phyloP scores from a whole-genome alignment of 2,113 vertebrate species.

The Rhinoderma darwinii region DNA sequence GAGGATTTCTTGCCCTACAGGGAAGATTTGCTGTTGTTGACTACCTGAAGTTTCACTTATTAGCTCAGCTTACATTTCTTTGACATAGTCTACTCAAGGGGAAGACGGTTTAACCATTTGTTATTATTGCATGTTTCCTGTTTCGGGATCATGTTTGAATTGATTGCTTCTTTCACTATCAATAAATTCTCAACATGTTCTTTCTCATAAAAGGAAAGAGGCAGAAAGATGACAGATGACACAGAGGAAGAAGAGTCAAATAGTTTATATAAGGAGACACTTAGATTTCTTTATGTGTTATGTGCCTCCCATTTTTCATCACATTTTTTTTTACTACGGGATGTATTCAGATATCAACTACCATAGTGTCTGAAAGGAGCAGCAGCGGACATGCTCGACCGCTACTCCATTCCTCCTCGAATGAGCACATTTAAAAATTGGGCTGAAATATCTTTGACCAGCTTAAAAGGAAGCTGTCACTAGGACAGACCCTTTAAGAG shows the following conservation, averaged over 20 bases:
- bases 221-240: neutral
- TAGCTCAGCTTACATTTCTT: slow-evolving; percentile 33
- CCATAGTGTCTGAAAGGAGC: too few relatives aligned
- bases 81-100: slow-evolving; percentile 31
- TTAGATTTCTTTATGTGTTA: neutral
- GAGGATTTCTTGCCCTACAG: slow-evolving; percentile 41
- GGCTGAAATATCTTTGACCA: too few relatives aligned
- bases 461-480: too few relatives aligned
- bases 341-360: neutral
- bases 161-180: slow-evolving; percentile 35
- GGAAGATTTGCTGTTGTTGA: slow-evolving; percentile 23
- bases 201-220: slow-evolving; percentile 2
- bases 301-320: neutral
- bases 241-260: neutral
- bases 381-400: too few relatives aligned
- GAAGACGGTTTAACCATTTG: slow-evolving; percentile 21
- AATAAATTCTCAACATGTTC: slow-evolving; percentile 1
- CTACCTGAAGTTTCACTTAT: slow-evolving; percentile 40
- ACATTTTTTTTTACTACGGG: neutral
- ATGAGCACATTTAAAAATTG: too few relatives aligned
- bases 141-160: neutral
- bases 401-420: too few relatives aligned
- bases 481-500: too few relatives aligned
- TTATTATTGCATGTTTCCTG: slow-evolving; percentile 24
- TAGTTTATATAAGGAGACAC: neutral